These are phyloP conservation scores for Papilio polyxenes DNA, from an alignment of 1,140 invertebrate genomes.

Conservation along the genomic window DNA sequence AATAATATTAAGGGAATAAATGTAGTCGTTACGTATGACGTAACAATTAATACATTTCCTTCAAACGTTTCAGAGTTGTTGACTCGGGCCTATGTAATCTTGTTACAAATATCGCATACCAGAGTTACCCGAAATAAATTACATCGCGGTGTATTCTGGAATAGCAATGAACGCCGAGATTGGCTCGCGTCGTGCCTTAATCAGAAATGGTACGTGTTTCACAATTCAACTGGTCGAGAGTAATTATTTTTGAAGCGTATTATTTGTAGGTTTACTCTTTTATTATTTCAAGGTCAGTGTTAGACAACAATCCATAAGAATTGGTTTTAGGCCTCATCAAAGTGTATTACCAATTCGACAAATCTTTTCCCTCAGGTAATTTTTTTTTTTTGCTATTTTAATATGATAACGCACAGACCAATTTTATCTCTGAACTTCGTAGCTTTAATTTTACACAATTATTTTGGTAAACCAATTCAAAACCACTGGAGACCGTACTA, in stretches of 20 bases:
- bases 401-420: too few relatives aligned
- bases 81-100: constrained; percentile 6
- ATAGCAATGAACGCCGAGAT: constrained; percentile 28
- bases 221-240: background rate
- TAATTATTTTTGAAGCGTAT: constrained; percentile 2
- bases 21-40: background rate
- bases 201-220: constrained; percentile 22
- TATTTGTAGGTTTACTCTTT: background rate
- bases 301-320: background rate
- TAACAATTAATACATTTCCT: constrained; percentile 16
- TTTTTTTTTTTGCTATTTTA: too few relatives aligned
- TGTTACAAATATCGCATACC: constrained; percentile 29
- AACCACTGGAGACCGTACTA: background rate
- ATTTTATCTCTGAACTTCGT: too few relatives aligned
- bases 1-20: background rate
- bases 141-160: constrained; percentile 23
- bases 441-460: too few relatives aligned
- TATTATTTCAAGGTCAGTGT: background rate
- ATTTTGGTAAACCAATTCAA: too few relatives aligned
- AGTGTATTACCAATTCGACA: too few relatives aligned
- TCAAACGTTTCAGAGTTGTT: constrained; percentile 14
- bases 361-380: too few relatives aligned
- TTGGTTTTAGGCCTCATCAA: too few relatives aligned
- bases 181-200: constrained; percentile 30
- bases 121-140: constrained; percentile 29